Evolutionary conservation across 2,797 vertebrate species (phyloP), one percentile per base, ranked within the genome.

Genomic region (Cyprinodon diabolis): DNA sequence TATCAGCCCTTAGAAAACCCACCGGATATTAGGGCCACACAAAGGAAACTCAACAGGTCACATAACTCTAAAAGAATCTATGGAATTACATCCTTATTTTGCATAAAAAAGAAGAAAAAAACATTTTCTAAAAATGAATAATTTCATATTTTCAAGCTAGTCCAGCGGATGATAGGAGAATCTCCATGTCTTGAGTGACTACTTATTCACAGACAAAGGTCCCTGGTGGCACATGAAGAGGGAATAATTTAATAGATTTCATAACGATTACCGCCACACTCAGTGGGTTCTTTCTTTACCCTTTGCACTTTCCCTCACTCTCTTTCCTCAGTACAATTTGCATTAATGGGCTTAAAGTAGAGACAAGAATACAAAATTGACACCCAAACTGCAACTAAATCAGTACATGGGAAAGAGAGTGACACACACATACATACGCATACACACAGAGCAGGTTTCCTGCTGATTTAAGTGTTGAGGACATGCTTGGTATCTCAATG

Each of bases 401-500:
- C 78, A 75, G 79, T 81, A 84, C 74, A 56, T 60, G 55, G 63
- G 7, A 74, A 55, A 30, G 51, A 66, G 37, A 79, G 15, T 70
- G 23, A 35, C 43, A 63, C 63, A 60, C 71, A 67, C 43, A 54
- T 14, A 69, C 17, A 1, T 19, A 6, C 37, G 0, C 37, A 13
- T 17, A 45, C 10, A 65, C n/a, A 12, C 60, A 63, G 9, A 47
- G 4, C n/a, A 70, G 71, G 76, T 77, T 84, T 77, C 76, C 74
- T 74, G 70, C 80, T 80, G 78, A 79, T 75, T 90, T 90, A 86
- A 86, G 78, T 73, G 75, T 79, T 80, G 70, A 74, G 85, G 86
- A 84, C 87, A 91, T 84, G 85, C 65, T 80, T 87, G 82, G 89
- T 87, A 92, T 93, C 80, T 75, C 78, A 83, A 85, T 88, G 82